Conservation (phyloP, 2,888 invertebrate species). For the Capitulum mitella region DNA sequence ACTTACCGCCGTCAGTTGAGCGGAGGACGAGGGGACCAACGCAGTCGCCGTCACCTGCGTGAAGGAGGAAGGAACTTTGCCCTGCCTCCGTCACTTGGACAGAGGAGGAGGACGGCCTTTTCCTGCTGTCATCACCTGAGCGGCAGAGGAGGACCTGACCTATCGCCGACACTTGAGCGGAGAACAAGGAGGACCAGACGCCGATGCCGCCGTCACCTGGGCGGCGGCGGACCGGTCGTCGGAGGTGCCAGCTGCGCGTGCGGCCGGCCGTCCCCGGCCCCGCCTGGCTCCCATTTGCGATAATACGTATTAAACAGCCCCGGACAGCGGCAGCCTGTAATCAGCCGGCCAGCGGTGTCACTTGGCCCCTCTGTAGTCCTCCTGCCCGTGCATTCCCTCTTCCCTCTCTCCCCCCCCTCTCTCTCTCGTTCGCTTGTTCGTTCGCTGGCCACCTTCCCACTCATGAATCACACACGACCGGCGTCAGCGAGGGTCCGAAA, state of each 20-base stretch:
- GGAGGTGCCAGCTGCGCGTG: not conserved
- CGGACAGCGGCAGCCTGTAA: not conserved
- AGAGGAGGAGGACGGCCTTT: too few species aligned
- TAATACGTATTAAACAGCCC: constrained; percentile 7
- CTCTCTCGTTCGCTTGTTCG: not conserved
- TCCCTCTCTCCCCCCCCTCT: not conserved
- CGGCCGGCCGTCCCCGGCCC: not conserved
- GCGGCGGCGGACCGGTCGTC: not conserved
- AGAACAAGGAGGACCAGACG: too few species aligned
- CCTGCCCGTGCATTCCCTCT: not conserved
- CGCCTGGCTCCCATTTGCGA: not conserved
- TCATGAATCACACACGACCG: too few species aligned
- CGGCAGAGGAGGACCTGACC: too few species aligned
- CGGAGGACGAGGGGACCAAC: too few species aligned
- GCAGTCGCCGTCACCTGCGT: not conserved
- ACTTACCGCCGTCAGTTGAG: too few species aligned
- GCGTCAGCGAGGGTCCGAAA: too few species aligned
- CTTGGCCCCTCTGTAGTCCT: not conserved
- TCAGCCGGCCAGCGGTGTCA: not conserved
- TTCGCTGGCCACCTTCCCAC: too few species aligned
- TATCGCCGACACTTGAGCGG: too few species aligned
- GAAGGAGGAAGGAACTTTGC: too few species aligned
- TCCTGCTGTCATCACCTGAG: too few species aligned
- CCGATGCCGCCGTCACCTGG: not conserved
- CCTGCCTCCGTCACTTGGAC: too few species aligned